Base-by-base conservation (phyloP, 2,888 invertebrate genomes). In the Xestia ashworthii region DNA sequence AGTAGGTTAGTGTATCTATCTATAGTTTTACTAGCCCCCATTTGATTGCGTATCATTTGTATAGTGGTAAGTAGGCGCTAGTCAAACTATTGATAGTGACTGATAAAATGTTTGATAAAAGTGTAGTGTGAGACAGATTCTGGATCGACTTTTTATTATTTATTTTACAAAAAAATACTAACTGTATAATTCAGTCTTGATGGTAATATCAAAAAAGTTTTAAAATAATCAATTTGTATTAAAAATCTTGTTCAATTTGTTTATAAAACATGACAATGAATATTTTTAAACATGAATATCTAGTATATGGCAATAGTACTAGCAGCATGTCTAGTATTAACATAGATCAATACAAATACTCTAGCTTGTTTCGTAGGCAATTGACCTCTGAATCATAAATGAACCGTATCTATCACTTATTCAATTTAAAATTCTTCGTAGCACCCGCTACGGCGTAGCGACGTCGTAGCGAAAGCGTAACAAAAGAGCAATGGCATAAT, bases 51-150 rank as follows among this genome's bases (percentile, higher is more conserved):
- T 86, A 80, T 80, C 71, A 25, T 73, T 64, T 72, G 55, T 46
- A 74, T 76, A 77, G 79, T 76, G 46, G 64, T 22, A 0, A 22
- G 64, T 38, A 62, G 19, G 32, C 48, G 32, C 50, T 76, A 72
- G 60, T 82, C 41, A 66, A 82, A 76, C 76, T 82, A 78, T 64
- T 76, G 82, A 87, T 85, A 87, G 85, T 76, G 55, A 38, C 76
- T 72, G 87, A 86, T 86, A 86, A 87, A 53, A 77, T 66, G 14
- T 22, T 68, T 72, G 82, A 87, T 87, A 79, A 79, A 74, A 74
- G 38, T 53, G 53, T 48, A 81, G 75, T 58, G 25, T 75, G 71
- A 70, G 62, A 69, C 74, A 66, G 12, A 68, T 74, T 78, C n/a
- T 70, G 65, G 67, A 67, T 66, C 19, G n/a, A 32, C 5, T 14